These are phyloP conservation scores for Actinia tenebrosa DNA, from an alignment of 64 coral and sea anemone genomes.

Conservation along the genomic window DNA sequence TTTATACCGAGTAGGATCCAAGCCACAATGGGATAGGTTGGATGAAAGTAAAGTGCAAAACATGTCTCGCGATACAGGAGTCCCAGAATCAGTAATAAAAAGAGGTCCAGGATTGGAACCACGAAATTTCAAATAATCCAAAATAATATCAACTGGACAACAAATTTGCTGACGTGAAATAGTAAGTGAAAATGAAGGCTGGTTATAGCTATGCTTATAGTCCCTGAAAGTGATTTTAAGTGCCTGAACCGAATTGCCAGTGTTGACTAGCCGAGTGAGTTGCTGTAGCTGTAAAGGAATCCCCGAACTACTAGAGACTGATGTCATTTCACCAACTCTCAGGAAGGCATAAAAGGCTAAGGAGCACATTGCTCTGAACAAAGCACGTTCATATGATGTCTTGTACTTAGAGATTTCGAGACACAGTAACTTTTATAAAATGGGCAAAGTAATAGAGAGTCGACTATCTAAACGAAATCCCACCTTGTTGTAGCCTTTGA, in stretches of 20 bases:
- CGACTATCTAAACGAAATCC: too few species aligned
- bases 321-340: too few species aligned
- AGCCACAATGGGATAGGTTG: neutral
- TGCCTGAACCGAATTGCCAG: too few species aligned
- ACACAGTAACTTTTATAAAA: neutral
- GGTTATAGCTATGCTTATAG: neutral
- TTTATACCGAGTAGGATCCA: slow-evolving; percentile 3
- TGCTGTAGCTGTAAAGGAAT: too few species aligned
- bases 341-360: too few species aligned
- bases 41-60: neutral
- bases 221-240: neutral
- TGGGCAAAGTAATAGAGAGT: too few species aligned
- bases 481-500: too few species aligned
- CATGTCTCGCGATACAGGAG: neutral
- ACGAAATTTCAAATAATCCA: neutral
- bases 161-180: neutral
- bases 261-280: too few species aligned
- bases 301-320: too few species aligned
- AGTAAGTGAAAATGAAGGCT: neutral
- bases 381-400: too few species aligned
- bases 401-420: too few species aligned
- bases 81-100: neutral
- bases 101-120: neutral
- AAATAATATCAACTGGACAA: neutral
- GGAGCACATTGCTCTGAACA: too few species aligned